These are phyloP conservation scores for Priapulus caudatus DNA, from an alignment of 2,888 invertebrate genomes.

Conservation along the genomic window DNA sequence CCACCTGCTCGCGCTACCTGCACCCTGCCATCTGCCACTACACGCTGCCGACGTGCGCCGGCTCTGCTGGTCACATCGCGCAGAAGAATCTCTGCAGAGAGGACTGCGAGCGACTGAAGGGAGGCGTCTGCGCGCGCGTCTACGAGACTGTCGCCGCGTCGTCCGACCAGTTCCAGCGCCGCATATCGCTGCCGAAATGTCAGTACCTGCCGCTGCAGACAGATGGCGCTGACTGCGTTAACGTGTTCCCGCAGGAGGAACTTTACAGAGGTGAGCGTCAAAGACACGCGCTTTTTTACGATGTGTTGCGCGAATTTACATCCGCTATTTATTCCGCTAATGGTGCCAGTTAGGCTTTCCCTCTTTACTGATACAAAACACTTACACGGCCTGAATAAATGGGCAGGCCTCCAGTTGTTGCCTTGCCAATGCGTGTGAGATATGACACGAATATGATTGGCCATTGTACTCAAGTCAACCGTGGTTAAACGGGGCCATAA, in stretches of 20 bases:
- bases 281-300: no score
- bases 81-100: background rate
- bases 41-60: background rate
- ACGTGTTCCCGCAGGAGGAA: background rate
- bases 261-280: background rate
- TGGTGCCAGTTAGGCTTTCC: no score
- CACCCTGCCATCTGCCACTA: background rate
- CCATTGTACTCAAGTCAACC: no score
- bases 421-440: no score
- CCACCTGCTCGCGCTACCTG: background rate
- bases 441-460: no score
- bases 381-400: no score
- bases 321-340: no score
- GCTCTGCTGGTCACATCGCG: background rate
- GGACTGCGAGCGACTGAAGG: background rate
- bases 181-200: background rate
- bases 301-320: no score
- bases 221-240: background rate
- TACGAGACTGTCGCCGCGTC: background rate
- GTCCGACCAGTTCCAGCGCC: background rate
- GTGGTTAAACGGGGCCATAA: no score
- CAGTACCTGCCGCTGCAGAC: background rate
- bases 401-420: no score
- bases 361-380: no score
- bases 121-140: background rate